phyloP scores from a whole-genome alignment of 2,888 invertebrate genomes.

The Magallana nippona region DNA sequence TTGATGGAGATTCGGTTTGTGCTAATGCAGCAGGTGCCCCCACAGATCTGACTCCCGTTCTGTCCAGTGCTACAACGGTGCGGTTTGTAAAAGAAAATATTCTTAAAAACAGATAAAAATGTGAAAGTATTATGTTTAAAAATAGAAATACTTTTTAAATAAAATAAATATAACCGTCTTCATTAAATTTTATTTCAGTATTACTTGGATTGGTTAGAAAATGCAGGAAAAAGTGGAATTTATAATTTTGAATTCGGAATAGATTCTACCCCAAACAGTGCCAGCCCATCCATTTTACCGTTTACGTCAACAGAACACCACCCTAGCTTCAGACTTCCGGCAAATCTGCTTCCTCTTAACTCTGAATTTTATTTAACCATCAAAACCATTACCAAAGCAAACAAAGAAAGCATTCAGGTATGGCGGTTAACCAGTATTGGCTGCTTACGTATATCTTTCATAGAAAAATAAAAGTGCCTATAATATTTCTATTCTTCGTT shows the following conservation, averaged over 20 bases:
- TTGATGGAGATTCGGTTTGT: slow-evolving; percentile 47
- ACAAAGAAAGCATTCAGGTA: slow-evolving; percentile 52
- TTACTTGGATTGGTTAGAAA: slow-evolving; percentile 56
- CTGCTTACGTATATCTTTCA: too few species aligned
- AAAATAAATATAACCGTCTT: background rate
- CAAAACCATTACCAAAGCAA: slow-evolving; percentile 61
- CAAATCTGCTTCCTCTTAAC: slow-evolving; percentile 60
- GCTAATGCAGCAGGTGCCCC: slow-evolving; percentile 41
- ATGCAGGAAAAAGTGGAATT: slow-evolving; percentile 55
- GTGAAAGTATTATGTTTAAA: too few species aligned
- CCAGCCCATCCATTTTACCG: slow-evolving; percentile 54
- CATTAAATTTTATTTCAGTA: background rate
- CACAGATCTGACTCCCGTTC: slow-evolving; percentile 35
- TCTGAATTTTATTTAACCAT: slow-evolving; percentile 62
- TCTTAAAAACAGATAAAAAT: too few species aligned
- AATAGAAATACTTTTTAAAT: too few species aligned
- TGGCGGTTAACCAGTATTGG: background rate
- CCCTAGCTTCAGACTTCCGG: slow-evolving; percentile 49
- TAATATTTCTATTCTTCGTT: background rate
- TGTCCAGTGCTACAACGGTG: slow-evolving; percentile 41
- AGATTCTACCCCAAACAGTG: slow-evolving; percentile 48
- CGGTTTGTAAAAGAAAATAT: slow-evolving; percentile 38
- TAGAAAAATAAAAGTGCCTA: too few species aligned
- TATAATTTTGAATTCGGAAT: slow-evolving; percentile 63
- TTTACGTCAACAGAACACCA: slow-evolving; percentile 61